These are phyloP conservation scores for Callithrix jacchus DNA, from an alignment of 2,113 vertebrate species.

Conservation along the genomic window DNA sequence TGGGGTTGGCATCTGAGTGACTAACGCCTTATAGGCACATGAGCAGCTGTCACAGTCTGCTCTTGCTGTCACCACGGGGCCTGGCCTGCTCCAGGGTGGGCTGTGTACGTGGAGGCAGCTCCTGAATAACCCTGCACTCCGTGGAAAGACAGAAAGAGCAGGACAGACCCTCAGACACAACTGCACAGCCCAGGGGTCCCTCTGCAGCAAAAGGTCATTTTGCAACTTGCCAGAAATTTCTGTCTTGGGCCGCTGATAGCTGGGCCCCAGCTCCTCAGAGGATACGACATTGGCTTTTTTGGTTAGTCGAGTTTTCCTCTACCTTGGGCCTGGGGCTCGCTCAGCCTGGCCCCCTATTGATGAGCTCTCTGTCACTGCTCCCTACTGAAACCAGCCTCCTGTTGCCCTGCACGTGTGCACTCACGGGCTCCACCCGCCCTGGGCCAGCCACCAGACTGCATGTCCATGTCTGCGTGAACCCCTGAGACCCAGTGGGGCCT, in stretches of 20 bases:
- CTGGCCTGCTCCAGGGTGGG: not conserved
- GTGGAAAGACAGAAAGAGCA: not conserved
- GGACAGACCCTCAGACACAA: too few species aligned
- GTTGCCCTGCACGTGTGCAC: fast-evolving
- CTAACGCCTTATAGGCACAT: fast-evolving
- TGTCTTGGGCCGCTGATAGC: fast-evolving
- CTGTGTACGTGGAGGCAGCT: not conserved
- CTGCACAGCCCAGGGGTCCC: too few species aligned
- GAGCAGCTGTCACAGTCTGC: not conserved
- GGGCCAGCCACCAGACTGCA: fast-evolving
- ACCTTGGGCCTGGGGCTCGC: not conserved
- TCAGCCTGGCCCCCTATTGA: not conserved
- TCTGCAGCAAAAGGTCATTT: too few species aligned
- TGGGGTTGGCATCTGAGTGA: not conserved
- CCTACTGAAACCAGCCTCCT: not conserved
- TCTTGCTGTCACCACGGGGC: not conserved
- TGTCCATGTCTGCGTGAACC: fast-evolving
- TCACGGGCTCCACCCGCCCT: too few species aligned
- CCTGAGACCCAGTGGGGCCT: fast-evolving
- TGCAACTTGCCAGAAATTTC: not conserved
- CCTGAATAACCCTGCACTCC: too few species aligned
- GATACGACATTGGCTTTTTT: fast-evolving
- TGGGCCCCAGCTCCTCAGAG: not conserved
- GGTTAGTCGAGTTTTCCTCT: too few species aligned
- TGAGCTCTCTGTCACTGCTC: not conserved